Conservation (phyloP, 2,797 vertebrate species). For the Cyclura pinguis region DNA sequence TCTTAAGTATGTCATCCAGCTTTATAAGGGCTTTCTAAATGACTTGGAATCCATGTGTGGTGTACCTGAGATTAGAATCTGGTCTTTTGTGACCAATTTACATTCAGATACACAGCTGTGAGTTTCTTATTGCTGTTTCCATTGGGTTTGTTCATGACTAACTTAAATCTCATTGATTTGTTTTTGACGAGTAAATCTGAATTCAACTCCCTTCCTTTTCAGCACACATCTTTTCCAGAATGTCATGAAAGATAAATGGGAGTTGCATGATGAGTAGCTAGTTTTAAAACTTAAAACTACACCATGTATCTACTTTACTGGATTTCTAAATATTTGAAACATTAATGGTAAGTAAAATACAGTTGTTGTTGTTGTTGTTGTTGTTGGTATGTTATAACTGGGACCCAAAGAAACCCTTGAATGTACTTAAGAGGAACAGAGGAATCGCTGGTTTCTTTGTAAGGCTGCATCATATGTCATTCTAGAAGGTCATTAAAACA, state of each 20-base stretch:
- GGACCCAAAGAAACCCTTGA: background rate
- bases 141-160: background rate
- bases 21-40: conserved; percentile 24
- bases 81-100: background rate
- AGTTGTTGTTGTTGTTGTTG: background rate
- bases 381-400: background rate
- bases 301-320: background rate
- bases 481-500: background rate
- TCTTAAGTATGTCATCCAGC: background rate
- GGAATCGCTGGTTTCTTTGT: background rate
- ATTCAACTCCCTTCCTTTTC: background rate
- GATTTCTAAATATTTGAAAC: background rate
- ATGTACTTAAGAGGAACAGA: background rate
- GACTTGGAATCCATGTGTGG: background rate
- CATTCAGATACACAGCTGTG: background rate
- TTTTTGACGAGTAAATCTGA: background rate
- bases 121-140: background rate
- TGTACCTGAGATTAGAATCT: background rate
- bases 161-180: background rate
- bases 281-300: background rate
- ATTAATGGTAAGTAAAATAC: background rate
- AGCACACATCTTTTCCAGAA: background rate
- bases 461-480: background rate
- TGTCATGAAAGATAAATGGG: background rate
- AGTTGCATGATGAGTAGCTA: background rate